Evolutionary conservation across 2,888 invertebrate species (phyloP).

Genomic region (Thereva unica): DNA sequence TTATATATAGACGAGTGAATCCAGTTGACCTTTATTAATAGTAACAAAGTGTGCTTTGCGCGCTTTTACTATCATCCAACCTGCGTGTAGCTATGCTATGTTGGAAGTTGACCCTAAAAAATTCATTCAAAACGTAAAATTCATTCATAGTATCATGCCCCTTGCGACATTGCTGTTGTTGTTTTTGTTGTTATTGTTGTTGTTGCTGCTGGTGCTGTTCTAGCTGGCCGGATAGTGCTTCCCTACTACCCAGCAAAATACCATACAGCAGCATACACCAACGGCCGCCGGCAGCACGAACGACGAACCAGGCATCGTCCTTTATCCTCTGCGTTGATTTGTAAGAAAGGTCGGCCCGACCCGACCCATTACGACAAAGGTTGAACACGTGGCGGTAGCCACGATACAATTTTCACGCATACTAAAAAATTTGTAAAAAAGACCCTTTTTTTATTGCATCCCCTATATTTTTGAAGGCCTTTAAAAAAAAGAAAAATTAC

Average conservation of each 20-base stretch:
- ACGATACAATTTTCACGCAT: slow-evolving; percentile 29
- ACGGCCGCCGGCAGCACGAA: background rate
- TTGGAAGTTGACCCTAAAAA: slow-evolving; percentile 25
- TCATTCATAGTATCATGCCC: slow-evolving; percentile 29
- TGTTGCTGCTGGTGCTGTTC: slow-evolving; percentile 3
- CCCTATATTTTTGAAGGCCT: slow-evolving; percentile 8
- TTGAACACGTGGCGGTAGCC: slow-evolving; percentile 37
- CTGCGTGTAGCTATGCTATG: slow-evolving; percentile 11
- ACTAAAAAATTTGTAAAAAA: slow-evolving; percentile 24
- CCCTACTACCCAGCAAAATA: background rate
- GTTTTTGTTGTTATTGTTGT: slow-evolving; percentile 1
- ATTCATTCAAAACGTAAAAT: slow-evolving; percentile 35
- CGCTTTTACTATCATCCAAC: slow-evolving; percentile 21
- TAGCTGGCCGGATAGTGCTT: background rate
- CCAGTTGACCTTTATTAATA: slow-evolving; percentile 34
- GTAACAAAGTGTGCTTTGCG: slow-evolving; percentile 15
- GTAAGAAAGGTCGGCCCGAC: slow-evolving; percentile 12
- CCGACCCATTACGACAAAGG: slow-evolving; percentile 8
- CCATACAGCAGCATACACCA: background rate
- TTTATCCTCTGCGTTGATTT: slow-evolving; percentile 1
- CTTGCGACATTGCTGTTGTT: background rate
- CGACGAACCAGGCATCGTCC: too few species aligned
- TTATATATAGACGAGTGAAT: background rate
- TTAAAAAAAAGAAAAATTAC: slow-evolving; percentile 22
- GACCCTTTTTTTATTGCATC: slow-evolving; percentile 14